Conservation (phyloP, 2,797 vertebrate genomes). For the Miichthys miiuy region DNA sequence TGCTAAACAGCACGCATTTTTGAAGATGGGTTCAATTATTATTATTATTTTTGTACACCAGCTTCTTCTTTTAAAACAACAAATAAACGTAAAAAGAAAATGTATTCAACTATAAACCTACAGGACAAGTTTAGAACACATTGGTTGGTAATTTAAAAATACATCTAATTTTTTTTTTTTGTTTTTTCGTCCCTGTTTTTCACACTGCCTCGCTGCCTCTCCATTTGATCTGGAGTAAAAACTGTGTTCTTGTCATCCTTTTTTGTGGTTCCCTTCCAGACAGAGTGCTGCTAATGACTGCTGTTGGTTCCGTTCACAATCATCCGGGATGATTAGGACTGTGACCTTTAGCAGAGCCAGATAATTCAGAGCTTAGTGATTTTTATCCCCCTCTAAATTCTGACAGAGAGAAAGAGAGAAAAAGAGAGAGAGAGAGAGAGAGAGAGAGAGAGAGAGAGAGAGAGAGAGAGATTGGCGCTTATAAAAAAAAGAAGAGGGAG, state of each 20-base stretch:
- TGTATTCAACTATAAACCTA: neutral
- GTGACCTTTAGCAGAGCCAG: slow-evolving; percentile 81
- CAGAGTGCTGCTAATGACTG: slow-evolving; percentile 76
- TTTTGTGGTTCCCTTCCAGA: slow-evolving; percentile 57
- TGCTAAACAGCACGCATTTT: neutral
- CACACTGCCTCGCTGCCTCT: slow-evolving; percentile 12
- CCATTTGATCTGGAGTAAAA: slow-evolving; percentile 48
- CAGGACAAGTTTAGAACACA: neutral
- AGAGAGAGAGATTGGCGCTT: slow-evolving; percentile 29
- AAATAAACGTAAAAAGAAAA: neutral
- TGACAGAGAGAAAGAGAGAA: slow-evolving; percentile 36
- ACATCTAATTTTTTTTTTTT: neutral
- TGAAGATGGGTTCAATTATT: neutral
- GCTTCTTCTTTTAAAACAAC: neutral
- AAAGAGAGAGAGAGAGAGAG: neutral
- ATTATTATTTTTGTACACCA: neutral
- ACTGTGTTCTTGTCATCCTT: slow-evolving; percentile 61
- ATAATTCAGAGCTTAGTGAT: slow-evolving; percentile 79
- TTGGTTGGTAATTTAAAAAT: slow-evolving; percentile 1
- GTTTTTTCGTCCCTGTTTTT: slow-evolving; percentile 10
- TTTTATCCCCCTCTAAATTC: slow-evolving; percentile 68
- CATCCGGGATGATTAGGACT: slow-evolving; percentile 77
- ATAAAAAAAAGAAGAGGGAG: slow-evolving; percentile 53
- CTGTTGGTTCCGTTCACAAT: slow-evolving; percentile 67
- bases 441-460: slow-evolving; percentile 4